Base-by-base conservation (phyloP, 2,888 invertebrate genomes). In the Abrostola triplasia region DNA sequence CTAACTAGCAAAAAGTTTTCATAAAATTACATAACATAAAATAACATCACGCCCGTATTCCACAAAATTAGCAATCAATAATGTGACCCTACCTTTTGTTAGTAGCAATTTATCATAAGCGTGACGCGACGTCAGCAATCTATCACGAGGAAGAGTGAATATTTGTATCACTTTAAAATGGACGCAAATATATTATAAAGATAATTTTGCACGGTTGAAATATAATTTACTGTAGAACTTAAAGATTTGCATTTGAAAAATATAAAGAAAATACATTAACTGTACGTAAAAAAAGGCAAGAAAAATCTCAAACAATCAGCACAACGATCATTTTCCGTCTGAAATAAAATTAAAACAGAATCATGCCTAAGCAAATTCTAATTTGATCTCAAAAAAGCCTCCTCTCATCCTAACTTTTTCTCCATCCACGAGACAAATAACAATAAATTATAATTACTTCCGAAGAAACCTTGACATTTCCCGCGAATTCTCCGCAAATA, bases 391-490 rank as follows among this genome's bases (percentile, higher is more conserved):
- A 24, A 35, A 36, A 49, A n/a, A 7, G n/a, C 35, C 5, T 41
- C n/a, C 6, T 58, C 47, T 36, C n/a, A 5, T 37, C 44, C 9
- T 47, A 35, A 42, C 36, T 52, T 36, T 55, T 47, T n/a, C 11
- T 60, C 41, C 36, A 38, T 49, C 48, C 11, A 6, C 36, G 5
- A 51, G 59, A 59, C n/a, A 59, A 59, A 64, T 7, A 68, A 41
- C 35, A 52, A 69, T 73, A 69, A 73, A 73, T 60, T 35, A 69
- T 52, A 58, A 64, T 64, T 69, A 60, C 12, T 41, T n/a, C 58
- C 0, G 51, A 72, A 68, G 59, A 50, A 44, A 13, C 35, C 36
- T 11, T 36, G 12, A 55, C 24, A 11, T 58, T 49, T 64, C 36
- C 35, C n/a, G 12, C 36, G 7, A 47, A 36, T 42, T 60, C 51